These are phyloP conservation scores for Sebastes paucispinis DNA, from an alignment of 2,797 vertebrate genomes.

Conservation along the genomic window DNA sequence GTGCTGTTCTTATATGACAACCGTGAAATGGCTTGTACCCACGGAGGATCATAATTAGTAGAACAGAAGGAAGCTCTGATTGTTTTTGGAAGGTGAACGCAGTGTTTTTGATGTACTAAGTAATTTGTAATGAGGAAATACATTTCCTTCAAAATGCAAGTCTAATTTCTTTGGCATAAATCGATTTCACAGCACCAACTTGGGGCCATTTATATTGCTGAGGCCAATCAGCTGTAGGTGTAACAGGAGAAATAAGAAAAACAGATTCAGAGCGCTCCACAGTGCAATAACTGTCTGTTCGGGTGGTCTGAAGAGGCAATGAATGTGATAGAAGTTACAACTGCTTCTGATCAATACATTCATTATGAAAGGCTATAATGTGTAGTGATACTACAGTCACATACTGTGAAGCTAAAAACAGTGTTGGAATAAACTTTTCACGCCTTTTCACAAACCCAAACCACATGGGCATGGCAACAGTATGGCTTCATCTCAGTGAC, in stretches of 20 bases:
- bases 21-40: conserved; percentile 5
- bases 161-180: conserved; percentile 22
- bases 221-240: neutral
- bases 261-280: neutral
- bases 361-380: neutral
- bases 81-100: conserved; percentile 29
- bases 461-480: neutral
- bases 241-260: conserved; percentile 6
- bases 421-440: neutral
- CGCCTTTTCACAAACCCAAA: neutral
- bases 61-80: conserved; percentile 7
- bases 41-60: neutral
- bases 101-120: conserved; percentile 8
- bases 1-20: neutral
- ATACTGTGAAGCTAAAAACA: neutral
- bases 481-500: neutral
- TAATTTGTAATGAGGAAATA: conserved; percentile 22
- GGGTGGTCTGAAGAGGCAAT: neutral
- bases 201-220: neutral
- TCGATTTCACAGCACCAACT: conserved; percentile 20
- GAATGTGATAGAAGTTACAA: neutral
- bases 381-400: neutral
- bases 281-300: neutral
- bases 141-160: conserved; percentile 3
- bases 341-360: neutral